Evolutionary conservation across 2,888 invertebrate species (phyloP).

Genomic region (Drosophila birchii): DNA sequence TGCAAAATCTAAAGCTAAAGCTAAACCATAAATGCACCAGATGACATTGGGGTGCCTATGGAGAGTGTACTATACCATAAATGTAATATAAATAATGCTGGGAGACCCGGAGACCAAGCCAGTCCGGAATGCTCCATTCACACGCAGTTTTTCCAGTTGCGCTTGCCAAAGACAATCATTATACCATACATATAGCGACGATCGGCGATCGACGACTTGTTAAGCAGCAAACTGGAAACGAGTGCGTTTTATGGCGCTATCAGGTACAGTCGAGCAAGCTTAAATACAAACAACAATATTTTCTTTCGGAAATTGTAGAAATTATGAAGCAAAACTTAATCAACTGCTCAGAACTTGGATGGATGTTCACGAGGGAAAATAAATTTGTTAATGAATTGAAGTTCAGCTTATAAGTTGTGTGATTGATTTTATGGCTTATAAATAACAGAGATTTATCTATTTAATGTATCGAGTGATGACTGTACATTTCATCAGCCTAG

Average conservation of each 20-base stretch:
- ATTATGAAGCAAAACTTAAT: neutral
- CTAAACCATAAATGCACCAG: conserved; percentile 38
- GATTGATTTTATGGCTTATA: neutral
- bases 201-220: conserved; percentile 16
- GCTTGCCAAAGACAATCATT: conserved; percentile 42
- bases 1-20: conserved; percentile 14
- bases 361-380: neutral
- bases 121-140: conserved; percentile 45
- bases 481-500: conserved; percentile 23
- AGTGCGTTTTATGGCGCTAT: conserved; percentile 36
- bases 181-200: conserved; percentile 9
- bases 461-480: conserved; percentile 4
- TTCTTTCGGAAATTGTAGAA: neutral
- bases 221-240: conserved; percentile 37
- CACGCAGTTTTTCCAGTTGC: conserved; percentile 57
- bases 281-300: neutral
- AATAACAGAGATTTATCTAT: neutral
- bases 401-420: neutral
- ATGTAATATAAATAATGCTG: conserved; percentile 23
- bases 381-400: neutral
- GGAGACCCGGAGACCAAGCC: conserved; percentile 9
- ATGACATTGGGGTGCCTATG: conserved; percentile 42
- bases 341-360: neutral
- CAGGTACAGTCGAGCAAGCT: conserved; percentile 1
- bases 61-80: conserved; percentile 10